phyloP scores from a whole-genome alignment of 2,113 vertebrate species.

The Myotis brandtii region DNA sequence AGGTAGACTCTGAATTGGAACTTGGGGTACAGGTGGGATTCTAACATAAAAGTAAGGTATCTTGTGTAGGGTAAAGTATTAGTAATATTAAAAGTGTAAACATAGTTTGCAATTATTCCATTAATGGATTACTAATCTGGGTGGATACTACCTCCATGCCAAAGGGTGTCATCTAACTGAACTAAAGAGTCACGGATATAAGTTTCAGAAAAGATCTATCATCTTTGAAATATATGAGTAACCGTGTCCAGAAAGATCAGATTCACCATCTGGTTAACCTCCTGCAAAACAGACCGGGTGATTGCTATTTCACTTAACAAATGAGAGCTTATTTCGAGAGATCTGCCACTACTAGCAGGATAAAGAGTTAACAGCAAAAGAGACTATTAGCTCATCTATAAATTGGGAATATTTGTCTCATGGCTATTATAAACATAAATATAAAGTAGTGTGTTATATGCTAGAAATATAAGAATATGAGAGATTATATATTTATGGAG shows the following conservation, averaged over 20 bases:
- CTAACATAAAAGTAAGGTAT: background rate
- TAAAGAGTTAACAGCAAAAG: background rate
- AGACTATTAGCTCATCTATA: background rate
- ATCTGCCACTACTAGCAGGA: background rate
- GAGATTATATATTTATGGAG: background rate
- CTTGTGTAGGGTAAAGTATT: background rate
- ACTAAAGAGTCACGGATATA: background rate
- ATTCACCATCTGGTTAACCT: background rate
- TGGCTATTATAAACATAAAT: background rate
- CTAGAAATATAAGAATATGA: background rate
- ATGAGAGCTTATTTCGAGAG: background rate
- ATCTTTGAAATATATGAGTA: background rate
- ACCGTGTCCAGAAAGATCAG: background rate
- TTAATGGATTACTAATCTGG: background rate
- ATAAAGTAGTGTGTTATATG: background rate
- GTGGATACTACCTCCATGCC: background rate
- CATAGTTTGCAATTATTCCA: background rate
- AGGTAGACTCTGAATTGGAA: background rate
- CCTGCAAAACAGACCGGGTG: background rate
- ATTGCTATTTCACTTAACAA: background rate
- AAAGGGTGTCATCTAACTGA: background rate
- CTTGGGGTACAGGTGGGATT: background rate
- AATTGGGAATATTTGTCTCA: background rate
- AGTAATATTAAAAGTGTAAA: background rate
- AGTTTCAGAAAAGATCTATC: background rate